A percentile compares a stretch with the other conserved stretches of the same genome.
Conservation (phyloP, 2,888 invertebrate species). For the Trilocha varians region DNA sequence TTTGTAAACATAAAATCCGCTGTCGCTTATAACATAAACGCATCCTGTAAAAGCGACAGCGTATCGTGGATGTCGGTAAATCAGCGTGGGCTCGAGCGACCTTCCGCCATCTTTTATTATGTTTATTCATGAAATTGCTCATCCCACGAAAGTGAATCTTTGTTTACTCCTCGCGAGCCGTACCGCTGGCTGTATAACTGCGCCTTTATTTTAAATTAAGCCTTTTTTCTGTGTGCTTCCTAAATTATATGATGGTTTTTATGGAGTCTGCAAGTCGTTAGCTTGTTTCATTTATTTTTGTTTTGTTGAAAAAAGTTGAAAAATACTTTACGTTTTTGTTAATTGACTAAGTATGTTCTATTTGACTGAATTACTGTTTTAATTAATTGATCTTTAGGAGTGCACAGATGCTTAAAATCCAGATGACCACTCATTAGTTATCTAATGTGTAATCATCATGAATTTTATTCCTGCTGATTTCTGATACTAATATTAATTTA, state of each 20-base stretch:
- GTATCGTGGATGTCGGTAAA: slow-evolving; percentile 42
- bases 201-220: neutral
- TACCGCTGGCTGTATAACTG: slow-evolving; percentile 9
- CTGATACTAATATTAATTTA: no score
- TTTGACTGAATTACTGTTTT: no score
- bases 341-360: no score
- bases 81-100: slow-evolving; percentile 46
- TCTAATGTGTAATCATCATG: no score
- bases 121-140: slow-evolving; percentile 71
- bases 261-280: neutral
- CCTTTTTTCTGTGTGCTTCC: neutral
- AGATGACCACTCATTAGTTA: no score
- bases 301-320: no score
- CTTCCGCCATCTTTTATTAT: slow-evolving; percentile 55
- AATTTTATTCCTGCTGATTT: no score
- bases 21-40: slow-evolving; percentile 11
- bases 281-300: neutral
- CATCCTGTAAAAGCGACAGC: slow-evolving; percentile 22
- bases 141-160: slow-evolving; percentile 64
- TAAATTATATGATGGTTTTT: neutral
- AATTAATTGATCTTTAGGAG: no score
- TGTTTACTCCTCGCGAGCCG: slow-evolving; percentile 34
- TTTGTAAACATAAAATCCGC: slow-evolving; percentile 7
- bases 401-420: no score
- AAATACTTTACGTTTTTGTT: no score